phyloP scores from a whole-genome alignment of 2,113 vertebrate genomes.

The Aspiorhynchus laticeps region DNA sequence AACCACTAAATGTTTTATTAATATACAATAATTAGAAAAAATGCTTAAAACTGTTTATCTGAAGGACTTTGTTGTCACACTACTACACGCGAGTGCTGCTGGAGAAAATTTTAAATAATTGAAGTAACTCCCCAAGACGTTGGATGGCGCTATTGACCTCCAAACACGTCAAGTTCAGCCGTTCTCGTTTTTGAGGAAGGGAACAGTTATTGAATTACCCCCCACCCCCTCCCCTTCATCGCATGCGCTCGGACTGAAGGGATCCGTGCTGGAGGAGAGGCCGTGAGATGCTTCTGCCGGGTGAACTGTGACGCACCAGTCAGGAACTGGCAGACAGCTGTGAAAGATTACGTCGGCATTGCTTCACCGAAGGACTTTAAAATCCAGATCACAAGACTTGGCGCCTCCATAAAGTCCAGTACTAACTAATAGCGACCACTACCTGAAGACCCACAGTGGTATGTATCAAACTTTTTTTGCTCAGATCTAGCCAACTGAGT shows the following conservation, averaged over 20 bases:
- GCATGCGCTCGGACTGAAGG: no score
- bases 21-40: background rate
- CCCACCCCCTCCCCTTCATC: background rate
- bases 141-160: slow-evolving; percentile 23
- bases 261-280: background rate
- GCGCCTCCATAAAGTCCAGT: background rate
- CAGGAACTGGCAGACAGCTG: slow-evolving; percentile 19
- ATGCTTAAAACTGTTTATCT: background rate
- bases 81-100: background rate
- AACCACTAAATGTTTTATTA: background rate
- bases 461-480: slow-evolving; percentile 1
- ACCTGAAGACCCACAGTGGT: background rate
- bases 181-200: slow-evolving; percentile 10
- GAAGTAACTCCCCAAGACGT: background rate
- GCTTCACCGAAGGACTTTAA: slow-evolving; percentile 20
- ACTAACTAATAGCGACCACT: background rate
- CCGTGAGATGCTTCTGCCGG: background rate
- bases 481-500: background rate
- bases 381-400: slow-evolving; percentile 42
- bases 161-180: background rate
- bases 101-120: background rate
- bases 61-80: background rate
- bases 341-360: slow-evolving; percentile 8
- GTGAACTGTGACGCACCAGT: background rate
- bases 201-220: background rate